Percentiles rank a stretch among this genome's conserved stretches.
Conservation (phyloP, 2,113 vertebrate genomes). For the Ptychochromis oligacanthus region DNA sequence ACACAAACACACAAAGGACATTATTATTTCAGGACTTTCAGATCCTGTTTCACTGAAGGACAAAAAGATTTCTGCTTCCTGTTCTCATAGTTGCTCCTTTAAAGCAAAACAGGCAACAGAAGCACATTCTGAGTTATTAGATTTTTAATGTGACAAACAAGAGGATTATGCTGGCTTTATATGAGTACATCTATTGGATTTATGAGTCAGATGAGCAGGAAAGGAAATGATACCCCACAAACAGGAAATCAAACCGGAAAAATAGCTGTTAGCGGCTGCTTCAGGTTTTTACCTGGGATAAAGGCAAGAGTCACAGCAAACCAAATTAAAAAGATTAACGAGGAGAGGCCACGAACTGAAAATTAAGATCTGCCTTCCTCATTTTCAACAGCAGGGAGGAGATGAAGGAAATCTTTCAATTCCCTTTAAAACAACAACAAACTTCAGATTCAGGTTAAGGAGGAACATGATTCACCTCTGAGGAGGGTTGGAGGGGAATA, state of each 20-base stretch:
- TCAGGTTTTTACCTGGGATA: too few species aligned
- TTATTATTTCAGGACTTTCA: constrained; percentile 10
- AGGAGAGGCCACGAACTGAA: too few species aligned
- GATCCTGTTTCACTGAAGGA: not conserved
- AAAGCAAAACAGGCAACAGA: not conserved
- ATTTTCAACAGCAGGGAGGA: too few species aligned
- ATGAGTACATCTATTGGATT: not conserved
- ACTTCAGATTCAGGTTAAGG: too few species aligned
- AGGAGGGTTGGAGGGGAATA: too few species aligned
- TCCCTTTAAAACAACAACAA: too few species aligned
- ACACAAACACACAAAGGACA: constrained; percentile 16
- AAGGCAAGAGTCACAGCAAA: not conserved
- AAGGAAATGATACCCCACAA: not conserved
- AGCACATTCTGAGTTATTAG: not conserved
- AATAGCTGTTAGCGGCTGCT: not conserved
- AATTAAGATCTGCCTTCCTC: too few species aligned
- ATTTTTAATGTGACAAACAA: not conserved
- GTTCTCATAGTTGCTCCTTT: constrained; percentile 12
- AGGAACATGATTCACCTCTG: too few species aligned
- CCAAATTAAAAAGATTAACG: too few species aligned
- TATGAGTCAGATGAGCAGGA: not conserved
- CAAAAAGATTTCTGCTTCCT: constrained; percentile 11
- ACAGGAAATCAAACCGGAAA: too few species aligned
- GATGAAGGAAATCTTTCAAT: too few species aligned
- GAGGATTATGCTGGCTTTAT: not conserved